Evolutionary conservation across 2,113 vertebrate genomes (phyloP).

Genomic region (Amphilophus citrinellus): DNA sequence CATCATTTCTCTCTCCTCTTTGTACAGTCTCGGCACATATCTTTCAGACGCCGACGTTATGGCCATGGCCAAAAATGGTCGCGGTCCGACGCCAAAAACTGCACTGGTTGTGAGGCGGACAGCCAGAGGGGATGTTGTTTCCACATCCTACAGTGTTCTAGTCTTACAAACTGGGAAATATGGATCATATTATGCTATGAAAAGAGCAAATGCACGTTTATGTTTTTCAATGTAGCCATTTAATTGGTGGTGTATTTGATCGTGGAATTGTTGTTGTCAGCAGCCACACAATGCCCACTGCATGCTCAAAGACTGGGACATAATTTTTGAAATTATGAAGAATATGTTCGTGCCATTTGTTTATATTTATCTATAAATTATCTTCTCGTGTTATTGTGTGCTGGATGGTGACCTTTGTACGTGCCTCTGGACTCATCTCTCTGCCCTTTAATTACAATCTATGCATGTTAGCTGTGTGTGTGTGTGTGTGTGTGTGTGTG

Average conservation of each 20-base stretch:
- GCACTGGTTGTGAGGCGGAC: neutral
- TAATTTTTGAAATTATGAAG: neutral
- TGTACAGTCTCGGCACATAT: slow-evolving; percentile 55
- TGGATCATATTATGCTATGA: neutral
- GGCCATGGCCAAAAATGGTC: neutral
- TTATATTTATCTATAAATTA: neutral
- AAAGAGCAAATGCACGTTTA: neutral
- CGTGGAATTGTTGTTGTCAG: neutral
- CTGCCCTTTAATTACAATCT: neutral
- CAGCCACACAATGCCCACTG: neutral
- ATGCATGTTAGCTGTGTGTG: neutral
- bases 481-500: neutral
- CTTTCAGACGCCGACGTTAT: neutral
- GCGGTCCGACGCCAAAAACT: slow-evolving; percentile 1
- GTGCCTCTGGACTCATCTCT: neutral
- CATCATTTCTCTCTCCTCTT: slow-evolving; percentile 73
- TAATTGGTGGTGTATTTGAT: neutral
- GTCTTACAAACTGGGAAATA: neutral
- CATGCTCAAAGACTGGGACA: neutral
- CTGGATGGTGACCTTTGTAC: neutral
- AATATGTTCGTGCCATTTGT: neutral
- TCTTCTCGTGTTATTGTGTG: no score
- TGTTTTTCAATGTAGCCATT: neutral
- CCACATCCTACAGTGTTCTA: neutral
- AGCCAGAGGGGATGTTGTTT: slow-evolving; percentile 3